phyloP scores from a whole-genome alignment of 2,797 vertebrate genomes.

The Muscicapa striata region DNA sequence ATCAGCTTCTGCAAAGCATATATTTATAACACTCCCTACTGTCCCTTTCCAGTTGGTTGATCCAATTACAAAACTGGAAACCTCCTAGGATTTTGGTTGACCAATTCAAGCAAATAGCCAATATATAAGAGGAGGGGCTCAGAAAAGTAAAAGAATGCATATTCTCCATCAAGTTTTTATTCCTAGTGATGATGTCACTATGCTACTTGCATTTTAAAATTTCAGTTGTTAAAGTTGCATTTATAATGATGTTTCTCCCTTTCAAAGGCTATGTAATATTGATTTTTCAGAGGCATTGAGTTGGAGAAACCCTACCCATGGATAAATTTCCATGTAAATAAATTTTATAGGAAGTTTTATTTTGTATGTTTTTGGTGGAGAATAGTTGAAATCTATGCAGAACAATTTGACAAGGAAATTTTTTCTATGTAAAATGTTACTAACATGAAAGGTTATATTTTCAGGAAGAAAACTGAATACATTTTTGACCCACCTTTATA shows the following conservation, averaged over 20 bases:
- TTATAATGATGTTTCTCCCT: background rate
- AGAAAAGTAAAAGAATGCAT: background rate
- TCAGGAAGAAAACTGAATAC: fast-evolving
- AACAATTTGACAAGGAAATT: background rate
- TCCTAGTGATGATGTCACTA: background rate
- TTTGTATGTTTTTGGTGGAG: background rate
- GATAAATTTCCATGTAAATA: background rate
- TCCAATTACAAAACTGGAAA: background rate
- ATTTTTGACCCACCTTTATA: background rate
- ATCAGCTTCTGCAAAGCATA: background rate
- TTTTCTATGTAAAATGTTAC: background rate
- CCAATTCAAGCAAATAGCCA: background rate
- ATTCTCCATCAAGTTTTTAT: background rate
- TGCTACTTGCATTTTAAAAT: background rate
- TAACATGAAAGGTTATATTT: background rate
- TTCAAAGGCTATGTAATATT: background rate
- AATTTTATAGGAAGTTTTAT: background rate
- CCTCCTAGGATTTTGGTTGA: background rate
- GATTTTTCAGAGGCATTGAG: background rate
- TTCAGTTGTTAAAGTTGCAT: background rate
- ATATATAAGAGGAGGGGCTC: background rate
- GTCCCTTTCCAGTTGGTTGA: background rate
- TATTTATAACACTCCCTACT: background rate
- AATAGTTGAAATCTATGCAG: background rate
- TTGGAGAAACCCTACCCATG: background rate